phyloP scores from a whole-genome alignment of 2,797 vertebrate species.

The Anas bahamensis region DNA sequence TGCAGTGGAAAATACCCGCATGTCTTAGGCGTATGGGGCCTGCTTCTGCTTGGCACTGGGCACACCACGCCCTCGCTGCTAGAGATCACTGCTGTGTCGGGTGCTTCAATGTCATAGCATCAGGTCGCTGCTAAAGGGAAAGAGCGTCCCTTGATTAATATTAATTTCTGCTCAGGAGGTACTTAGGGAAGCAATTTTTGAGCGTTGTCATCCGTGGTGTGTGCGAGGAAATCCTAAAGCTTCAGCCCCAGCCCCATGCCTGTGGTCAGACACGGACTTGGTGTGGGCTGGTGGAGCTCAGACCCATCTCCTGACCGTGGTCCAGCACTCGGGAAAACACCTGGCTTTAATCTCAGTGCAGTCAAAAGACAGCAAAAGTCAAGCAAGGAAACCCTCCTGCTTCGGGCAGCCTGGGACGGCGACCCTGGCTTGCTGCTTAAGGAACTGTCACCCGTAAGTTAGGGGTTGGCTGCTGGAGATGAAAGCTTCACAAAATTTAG shows the following conservation, averaged over 20 bases:
- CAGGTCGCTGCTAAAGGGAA: neutral
- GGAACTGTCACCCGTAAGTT: neutral
- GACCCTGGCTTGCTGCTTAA: neutral
- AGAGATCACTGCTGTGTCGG: neutral
- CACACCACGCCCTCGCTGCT: neutral
- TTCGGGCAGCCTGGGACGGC: neutral
- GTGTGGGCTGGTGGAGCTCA: neutral
- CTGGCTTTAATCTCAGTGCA: neutral
- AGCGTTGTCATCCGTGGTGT: neutral
- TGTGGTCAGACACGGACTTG: neutral
- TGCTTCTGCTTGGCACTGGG: neutral
- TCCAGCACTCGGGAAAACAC: neutral
- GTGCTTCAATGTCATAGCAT: neutral
- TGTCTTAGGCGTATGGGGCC: neutral
- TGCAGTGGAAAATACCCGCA: neutral
- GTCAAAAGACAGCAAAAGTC: neutral
- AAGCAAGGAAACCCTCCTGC: neutral
- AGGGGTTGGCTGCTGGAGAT: neutral
- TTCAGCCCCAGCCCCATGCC: neutral
- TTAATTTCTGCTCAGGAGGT: neutral
- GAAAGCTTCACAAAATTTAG: neutral
- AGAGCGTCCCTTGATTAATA: neutral
- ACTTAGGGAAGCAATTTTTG: constrained; percentile 10
- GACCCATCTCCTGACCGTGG: neutral
- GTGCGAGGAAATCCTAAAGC: neutral